A percentile compares a stretch with the other conserved stretches of the same genome.
Evolutionary conservation across 2,797 vertebrate species (phyloP).

Genomic region (Tragelaphus oryx): DNA sequence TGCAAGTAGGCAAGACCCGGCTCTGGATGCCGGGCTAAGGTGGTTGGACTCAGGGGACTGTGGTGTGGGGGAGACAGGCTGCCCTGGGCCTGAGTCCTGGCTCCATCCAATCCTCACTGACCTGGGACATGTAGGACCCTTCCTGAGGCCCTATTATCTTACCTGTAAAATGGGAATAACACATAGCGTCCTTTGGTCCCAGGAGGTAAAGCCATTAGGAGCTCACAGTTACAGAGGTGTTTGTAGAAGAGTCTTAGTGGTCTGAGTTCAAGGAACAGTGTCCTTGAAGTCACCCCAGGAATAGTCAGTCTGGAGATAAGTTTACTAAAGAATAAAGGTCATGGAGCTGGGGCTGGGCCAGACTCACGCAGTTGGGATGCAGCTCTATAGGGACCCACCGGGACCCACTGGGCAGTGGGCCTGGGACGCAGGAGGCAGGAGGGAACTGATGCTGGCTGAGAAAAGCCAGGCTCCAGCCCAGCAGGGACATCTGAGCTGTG

Average conservation of each 20-base stretch:
- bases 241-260: background rate
- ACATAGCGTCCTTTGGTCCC: background rate
- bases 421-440: background rate
- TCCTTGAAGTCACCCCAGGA: background rate
- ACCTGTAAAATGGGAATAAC: background rate
- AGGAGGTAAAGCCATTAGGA: background rate
- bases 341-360: rapidly evolving
- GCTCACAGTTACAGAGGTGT: background rate
- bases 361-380: background rate
- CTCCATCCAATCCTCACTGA: background rate
- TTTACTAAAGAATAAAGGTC: background rate
- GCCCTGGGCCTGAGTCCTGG: background rate
- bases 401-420: background rate
- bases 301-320: background rate
- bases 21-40: rapidly evolving
- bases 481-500: background rate
- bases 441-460: background rate
- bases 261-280: background rate
- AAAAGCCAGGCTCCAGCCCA: too few species aligned
- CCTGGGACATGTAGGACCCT: background rate
- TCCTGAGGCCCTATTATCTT: too few species aligned
- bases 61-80: background rate
- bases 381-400: background rate
- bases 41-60: background rate
- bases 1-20: rapidly evolving